phyloP scores from a whole-genome alignment of 2,797 vertebrate species.

The Chelonia mydas region DNA sequence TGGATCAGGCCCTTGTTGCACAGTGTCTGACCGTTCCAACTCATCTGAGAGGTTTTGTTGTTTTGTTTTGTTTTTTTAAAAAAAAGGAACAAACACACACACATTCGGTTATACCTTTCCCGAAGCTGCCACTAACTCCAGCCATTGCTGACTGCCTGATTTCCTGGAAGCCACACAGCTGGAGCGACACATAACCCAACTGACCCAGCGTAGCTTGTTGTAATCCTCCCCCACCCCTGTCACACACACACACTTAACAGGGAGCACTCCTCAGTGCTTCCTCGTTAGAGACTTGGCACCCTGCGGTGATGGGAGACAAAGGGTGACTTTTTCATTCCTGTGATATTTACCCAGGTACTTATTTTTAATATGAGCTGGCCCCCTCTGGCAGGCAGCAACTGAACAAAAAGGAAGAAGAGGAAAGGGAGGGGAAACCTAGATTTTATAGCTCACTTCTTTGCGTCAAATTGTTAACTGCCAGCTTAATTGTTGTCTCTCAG shows the following conservation, averaged over 20 bases:
- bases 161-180: not conserved
- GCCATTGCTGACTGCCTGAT: not conserved
- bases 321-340: not conserved
- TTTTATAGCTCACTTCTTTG: not conserved
- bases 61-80: too few relatives aligned
- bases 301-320: not conserved
- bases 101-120: not conserved
- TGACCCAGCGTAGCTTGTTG: not conserved
- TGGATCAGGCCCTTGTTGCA: not conserved
- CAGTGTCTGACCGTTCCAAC: not conserved
- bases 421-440: not conserved
- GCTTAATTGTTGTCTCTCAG: not conserved
- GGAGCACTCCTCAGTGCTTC: not conserved
- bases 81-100: not conserved
- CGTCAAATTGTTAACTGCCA: not conserved
- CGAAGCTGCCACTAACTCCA: not conserved
- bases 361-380: not conserved
- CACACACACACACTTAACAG: too few relatives aligned
- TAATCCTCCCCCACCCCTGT: not conserved
- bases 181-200: not conserved
- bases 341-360: not conserved
- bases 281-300: not conserved
- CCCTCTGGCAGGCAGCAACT: not conserved
- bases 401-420: not conserved
- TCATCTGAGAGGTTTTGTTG: not conserved